phyloP scores from a whole-genome alignment of 92 coral and sea anemone genomes.

The Virgularia gustaviana region DNA sequence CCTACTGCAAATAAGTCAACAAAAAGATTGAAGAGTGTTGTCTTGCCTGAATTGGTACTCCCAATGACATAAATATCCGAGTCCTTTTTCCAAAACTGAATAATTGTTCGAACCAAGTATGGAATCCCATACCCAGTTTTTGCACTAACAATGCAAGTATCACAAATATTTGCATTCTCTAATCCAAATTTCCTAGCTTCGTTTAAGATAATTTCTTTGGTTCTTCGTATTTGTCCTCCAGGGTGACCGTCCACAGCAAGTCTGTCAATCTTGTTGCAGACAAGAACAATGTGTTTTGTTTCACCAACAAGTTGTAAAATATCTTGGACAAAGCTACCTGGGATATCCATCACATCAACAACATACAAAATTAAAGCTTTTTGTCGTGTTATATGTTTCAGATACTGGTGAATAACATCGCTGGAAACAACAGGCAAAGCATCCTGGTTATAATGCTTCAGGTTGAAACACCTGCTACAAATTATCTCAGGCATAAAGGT shows the following conservation, averaged over 20 bases:
- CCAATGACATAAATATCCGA: conserved; percentile 86
- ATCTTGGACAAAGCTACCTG: conserved; percentile 65
- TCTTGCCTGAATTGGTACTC: conserved; percentile 82
- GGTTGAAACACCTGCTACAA: conserved; percentile 76
- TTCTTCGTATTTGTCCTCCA: conserved; percentile 56
- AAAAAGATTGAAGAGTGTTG: conserved; percentile 78
- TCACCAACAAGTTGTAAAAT: conserved; percentile 79
- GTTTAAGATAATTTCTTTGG: conserved; percentile 46
- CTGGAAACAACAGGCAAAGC: conserved; percentile 47
- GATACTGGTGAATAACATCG: conserved; percentile 52
- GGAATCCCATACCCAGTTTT: conserved; percentile 80
- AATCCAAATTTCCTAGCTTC: conserved; percentile 67
- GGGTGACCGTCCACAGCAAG: conserved; percentile 77
- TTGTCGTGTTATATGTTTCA: conserved; percentile 56
- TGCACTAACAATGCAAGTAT: conserved; percentile 70
- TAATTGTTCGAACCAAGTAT: conserved; percentile 57
- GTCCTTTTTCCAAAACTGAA: conserved; percentile 71
- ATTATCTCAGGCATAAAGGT: conserved; percentile 30
- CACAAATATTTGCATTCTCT: conserved; percentile 69
- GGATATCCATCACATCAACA: conserved; percentile 75
- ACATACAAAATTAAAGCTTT: conserved; percentile 83
- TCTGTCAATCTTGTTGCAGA: conserved; percentile 85
- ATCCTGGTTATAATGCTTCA: conserved; percentile 76
- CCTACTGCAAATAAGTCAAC: conserved; percentile 72
- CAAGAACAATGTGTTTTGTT: conserved; percentile 75